A percentile compares a stretch with the other conserved stretches of the same genome.
Conservation (phyloP, 92 coral and sea anemone species). For the Epizoanthus rinbou region DNA sequence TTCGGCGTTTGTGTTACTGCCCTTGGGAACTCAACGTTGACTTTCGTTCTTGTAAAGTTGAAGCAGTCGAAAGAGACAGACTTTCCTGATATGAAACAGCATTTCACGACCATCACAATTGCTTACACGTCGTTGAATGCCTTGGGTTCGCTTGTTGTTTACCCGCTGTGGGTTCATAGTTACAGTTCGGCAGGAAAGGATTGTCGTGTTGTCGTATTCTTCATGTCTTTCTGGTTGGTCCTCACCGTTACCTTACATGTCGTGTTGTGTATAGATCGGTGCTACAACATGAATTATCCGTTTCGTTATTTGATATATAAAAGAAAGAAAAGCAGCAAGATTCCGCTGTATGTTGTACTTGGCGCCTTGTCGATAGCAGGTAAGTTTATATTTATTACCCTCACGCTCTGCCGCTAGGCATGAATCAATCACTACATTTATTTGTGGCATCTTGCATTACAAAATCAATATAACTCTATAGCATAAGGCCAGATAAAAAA, state of each 20-base stretch:
- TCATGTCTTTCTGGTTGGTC: neutral
- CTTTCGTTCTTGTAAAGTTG: conserved; percentile 22
- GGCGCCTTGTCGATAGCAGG: conserved; percentile 8
- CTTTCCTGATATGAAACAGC: conserved; percentile 40
- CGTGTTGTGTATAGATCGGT: conserved; percentile 19
- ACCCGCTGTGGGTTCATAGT: conserved; percentile 18
- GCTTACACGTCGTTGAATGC: conserved; percentile 20
- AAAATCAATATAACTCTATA: too few species aligned
- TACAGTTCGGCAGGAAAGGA: neutral
- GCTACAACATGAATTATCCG: conserved; percentile 25
- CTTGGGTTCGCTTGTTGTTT: conserved; percentile 9
- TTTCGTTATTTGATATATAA: conserved; percentile 32
- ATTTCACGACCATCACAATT: neutral
- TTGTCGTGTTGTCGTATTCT: conserved; percentile 11
- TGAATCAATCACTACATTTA: too few species aligned
- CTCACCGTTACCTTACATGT: conserved; percentile 7
- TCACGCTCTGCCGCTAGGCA: neutral
- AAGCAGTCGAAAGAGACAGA: conserved; percentile 30
- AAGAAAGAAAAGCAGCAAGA: conserved; percentile 21
- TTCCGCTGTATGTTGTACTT: neutral
- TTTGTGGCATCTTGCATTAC: too few species aligned
- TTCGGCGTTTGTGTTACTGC: neutral
- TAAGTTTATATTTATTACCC: neutral
- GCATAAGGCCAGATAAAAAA: too few species aligned
- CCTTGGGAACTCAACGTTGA: neutral